Conservation (phyloP, 1,140 invertebrate species). For the Zaprionus taronus region DNA sequence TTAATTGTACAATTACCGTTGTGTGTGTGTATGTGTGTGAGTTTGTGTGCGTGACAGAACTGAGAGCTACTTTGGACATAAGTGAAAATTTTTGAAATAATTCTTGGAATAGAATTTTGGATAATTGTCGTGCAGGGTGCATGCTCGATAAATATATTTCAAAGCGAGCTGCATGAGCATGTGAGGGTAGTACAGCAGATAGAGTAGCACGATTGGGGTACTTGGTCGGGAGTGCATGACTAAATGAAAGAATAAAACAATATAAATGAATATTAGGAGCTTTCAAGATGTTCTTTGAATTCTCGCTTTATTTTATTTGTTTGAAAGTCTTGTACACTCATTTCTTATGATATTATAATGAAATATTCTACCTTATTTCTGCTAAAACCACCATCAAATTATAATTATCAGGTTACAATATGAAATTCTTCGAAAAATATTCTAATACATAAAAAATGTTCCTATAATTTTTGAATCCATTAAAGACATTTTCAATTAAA, state of each 20-base stretch:
- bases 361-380: no score
- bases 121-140: conserved; percentile 19
- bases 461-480: no score
- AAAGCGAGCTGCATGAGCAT: conserved; percentile 14
- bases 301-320: no score
- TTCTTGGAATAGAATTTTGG: conserved; percentile 60
- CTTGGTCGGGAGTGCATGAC: neutral
- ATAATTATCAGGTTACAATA: no score
- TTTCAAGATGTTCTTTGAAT: no score
- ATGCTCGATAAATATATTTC: conserved; percentile 41
- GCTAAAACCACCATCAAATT: no score
- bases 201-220: neutral
- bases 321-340: no score
- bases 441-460: no score
- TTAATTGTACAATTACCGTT: conserved; percentile 77
- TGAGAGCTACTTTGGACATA: conserved; percentile 12
- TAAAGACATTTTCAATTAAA: neutral
- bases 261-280: neutral
- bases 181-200: neutral
- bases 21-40: conserved; percentile 21
- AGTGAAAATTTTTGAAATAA: conserved; percentile 42
- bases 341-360: no score
- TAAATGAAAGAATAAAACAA: neutral
- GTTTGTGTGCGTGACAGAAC: conserved; percentile 32
- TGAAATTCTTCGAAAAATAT: no score